A percentile compares a stretch with the other conserved stretches of the same genome.
These are phyloP conservation scores for Amblyopsis rosae DNA, from an alignment of 2,113 vertebrate genomes.

Conservation along the genomic window DNA sequence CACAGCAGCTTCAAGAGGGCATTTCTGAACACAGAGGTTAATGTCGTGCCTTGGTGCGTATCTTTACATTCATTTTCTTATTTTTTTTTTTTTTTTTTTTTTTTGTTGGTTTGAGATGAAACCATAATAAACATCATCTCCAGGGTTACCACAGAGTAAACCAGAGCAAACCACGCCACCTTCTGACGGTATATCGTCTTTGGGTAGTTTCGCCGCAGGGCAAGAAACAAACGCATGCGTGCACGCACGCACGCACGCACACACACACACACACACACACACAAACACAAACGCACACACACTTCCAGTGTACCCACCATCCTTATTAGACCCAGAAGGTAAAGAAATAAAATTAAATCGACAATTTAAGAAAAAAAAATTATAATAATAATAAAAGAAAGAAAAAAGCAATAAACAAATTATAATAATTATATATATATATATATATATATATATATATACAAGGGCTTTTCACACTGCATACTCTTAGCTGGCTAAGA, in stretches of 20 bases:
- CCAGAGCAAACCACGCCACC: conserved; percentile 32
- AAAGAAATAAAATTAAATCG: neutral
- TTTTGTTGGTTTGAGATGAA: conserved; percentile 41
- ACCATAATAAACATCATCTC: conserved; percentile 29
- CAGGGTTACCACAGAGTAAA: conserved; percentile 27
- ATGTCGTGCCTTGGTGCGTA: conserved; percentile 47
- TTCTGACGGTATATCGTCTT: conserved; percentile 46
- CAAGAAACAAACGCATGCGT: conserved; percentile 40
- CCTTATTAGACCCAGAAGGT: conserved; percentile 1
- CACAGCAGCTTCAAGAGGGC: conserved; percentile 29
- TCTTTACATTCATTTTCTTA: conserved; percentile 70
- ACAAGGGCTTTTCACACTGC: too few species aligned
- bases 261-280: conserved; percentile 21
- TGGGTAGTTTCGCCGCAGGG: conserved; percentile 54
- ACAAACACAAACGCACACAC: conserved; percentile 24
- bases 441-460: too few species aligned
- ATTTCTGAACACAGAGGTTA: conserved; percentile 22
- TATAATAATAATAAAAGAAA: neutral
- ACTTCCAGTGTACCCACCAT: conserved; percentile 47
- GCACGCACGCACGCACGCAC: conserved; percentile 33
- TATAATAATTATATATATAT: too few species aligned
- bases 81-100: neutral
- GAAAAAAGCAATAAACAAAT: conserved; percentile 12
- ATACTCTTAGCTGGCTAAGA: too few species aligned
- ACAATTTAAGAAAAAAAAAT: conserved; percentile 6